Evolutionary conservation across 2,113 vertebrate species (phyloP).

Genomic region (Eurypyga helias): DNA sequence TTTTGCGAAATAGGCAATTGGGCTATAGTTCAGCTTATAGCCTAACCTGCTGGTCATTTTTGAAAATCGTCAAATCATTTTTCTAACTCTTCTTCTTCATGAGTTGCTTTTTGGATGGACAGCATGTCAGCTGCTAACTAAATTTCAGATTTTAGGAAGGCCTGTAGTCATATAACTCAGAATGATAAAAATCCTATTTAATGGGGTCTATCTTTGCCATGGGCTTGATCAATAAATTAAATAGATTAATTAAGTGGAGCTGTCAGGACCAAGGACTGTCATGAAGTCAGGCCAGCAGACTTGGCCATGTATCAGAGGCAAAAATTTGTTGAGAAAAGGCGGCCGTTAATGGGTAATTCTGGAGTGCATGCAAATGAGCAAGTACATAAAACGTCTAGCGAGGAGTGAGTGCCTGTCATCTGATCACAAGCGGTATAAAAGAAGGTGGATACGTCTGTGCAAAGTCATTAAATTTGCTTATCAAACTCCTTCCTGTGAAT

Average conservation of each 20-base stretch:
- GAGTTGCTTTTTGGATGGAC: constrained; percentile 63
- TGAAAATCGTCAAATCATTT: constrained; percentile 69
- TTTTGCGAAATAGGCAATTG: constrained; percentile 36
- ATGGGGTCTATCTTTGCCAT: constrained; percentile 60
- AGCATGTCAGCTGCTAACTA: constrained; percentile 68
- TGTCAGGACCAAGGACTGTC: constrained; percentile 70
- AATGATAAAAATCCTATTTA: constrained; percentile 76
- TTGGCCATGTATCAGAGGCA: constrained; percentile 69
- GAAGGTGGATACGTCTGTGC: background rate
- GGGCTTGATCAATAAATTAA: constrained; percentile 80
- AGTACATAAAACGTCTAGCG: constrained; percentile 29
- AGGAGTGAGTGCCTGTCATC: background rate
- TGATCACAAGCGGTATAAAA: constrained; percentile 44
- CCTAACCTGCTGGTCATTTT: constrained; percentile 52
- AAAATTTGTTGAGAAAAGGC: constrained; percentile 53
- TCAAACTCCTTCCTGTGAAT: background rate
- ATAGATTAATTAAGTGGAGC: constrained; percentile 78
- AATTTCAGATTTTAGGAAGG: constrained; percentile 74
- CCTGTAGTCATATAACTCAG: constrained; percentile 69
- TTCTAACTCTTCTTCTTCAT: constrained; percentile 25
- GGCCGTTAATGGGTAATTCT: constrained; percentile 60
- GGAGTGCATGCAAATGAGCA: constrained; percentile 68
- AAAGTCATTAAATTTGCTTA: constrained; percentile 37
- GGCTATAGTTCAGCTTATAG: constrained; percentile 51
- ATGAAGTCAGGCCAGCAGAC: constrained; percentile 39